A percentile compares a stretch with the other conserved stretches of the same genome.
These are phyloP conservation scores for Sebastes hubbsi DNA, from an alignment of 2,797 vertebrate species.

Conservation along the genomic window DNA sequence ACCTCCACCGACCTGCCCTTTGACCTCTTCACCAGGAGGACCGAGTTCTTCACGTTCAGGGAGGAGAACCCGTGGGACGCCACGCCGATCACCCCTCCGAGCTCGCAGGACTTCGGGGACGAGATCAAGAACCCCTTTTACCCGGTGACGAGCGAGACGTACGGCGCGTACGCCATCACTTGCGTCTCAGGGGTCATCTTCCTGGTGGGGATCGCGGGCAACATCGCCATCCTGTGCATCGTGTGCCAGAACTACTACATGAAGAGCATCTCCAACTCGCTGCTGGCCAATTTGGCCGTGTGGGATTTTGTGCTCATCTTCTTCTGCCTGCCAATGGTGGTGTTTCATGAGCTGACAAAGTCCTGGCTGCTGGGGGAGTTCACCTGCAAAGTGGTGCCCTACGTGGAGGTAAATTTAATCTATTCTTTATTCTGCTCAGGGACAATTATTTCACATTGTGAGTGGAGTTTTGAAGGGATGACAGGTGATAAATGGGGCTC, in stretches of 20 bases:
- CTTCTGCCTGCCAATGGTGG: slow-evolving; percentile 95
- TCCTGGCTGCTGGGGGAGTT: slow-evolving; percentile 96
- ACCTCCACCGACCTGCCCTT: slow-evolving; percentile 83
- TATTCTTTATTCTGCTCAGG: neutral
- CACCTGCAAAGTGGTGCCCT: slow-evolving; percentile 96
- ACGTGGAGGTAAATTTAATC: slow-evolving; percentile 90
- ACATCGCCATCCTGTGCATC: slow-evolving; percentile 97
- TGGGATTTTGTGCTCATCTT: slow-evolving; percentile 97
- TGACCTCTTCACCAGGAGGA: slow-evolving; percentile 76
- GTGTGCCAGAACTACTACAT: slow-evolving; percentile 99
- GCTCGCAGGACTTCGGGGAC: slow-evolving; percentile 79
- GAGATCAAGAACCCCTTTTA: slow-evolving; percentile 95
- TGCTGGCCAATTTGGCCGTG: slow-evolving; percentile 94
- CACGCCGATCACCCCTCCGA: slow-evolving; percentile 83
- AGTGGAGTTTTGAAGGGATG: neutral
- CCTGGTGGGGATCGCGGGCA: slow-evolving; percentile 92
- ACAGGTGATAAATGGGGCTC: slow-evolving; percentile 10
- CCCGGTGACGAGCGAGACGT: slow-evolving; percentile 92
- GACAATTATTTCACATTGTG: neutral
- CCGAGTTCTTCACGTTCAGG: slow-evolving; percentile 79
- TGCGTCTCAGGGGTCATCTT: slow-evolving; percentile 93
- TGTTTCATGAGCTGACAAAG: slow-evolving; percentile 96
- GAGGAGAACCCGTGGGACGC: slow-evolving; percentile 84
- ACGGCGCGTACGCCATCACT: slow-evolving; percentile 93
- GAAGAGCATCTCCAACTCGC: slow-evolving; percentile 98